Evolutionary conservation across 2,797 vertebrate species (phyloP).

Genomic region (Botia kubotai): DNA sequence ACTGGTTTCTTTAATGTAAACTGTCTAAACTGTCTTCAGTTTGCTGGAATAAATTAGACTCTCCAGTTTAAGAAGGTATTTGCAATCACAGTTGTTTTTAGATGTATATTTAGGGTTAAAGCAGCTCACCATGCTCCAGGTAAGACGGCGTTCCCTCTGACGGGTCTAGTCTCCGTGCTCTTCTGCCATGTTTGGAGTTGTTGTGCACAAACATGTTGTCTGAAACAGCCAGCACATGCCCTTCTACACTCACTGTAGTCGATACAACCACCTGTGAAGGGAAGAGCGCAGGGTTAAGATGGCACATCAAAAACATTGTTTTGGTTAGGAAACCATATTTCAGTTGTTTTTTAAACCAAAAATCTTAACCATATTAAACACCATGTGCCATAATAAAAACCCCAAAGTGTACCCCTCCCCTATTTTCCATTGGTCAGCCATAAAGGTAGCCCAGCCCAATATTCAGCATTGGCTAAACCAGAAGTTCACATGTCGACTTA

Average conservation of each 20-base stretch:
- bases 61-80: too few species aligned
- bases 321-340: neutral
- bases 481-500: neutral
- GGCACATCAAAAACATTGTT: neutral
- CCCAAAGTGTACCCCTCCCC: neutral
- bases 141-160: constrained; percentile 96
- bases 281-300: constrained; percentile 30
- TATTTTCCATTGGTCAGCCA: neutral
- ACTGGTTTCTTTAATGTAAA: too few species aligned
- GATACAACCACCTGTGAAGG: constrained; percentile 91
- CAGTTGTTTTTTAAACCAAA: neutral
- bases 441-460: neutral
- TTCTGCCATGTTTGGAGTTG: constrained; percentile 97
- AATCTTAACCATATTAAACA: neutral
- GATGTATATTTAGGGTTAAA: neutral
- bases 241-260: constrained; percentile 96
- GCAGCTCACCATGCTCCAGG: constrained; percentile 93
- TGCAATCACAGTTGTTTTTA: neutral
- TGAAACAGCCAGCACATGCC: constrained; percentile 95
- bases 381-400: neutral
- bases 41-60: too few species aligned
- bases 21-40: too few species aligned
- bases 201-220: constrained; percentile 99
- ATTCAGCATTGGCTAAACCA: neutral
- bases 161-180: constrained; percentile 94